Conservation (phyloP, 1,140 invertebrate genomes). For the Drosophila fuyamai region DNA sequence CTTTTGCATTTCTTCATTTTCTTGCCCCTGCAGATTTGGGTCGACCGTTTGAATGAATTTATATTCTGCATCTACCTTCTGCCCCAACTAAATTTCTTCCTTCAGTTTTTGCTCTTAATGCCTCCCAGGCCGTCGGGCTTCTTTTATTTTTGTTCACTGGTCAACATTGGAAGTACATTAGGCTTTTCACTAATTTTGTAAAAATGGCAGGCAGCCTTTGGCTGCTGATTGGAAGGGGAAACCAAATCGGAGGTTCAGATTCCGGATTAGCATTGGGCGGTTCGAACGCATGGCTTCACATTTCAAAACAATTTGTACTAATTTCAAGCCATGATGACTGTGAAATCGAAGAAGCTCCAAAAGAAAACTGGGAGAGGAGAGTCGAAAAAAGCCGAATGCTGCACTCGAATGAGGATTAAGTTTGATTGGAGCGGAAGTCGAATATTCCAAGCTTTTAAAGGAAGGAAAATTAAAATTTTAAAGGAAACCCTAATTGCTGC, state of each 20-base stretch:
- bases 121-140: not conserved
- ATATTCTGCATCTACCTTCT: constrained; percentile 28
- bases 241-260: constrained; percentile 17
- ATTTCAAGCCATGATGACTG: constrained; percentile 35
- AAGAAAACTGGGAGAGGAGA: not conserved
- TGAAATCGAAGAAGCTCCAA: constrained; percentile 8
- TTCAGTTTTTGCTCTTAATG: constrained; percentile 16
- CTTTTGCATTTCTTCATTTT: constrained; percentile 69
- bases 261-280: constrained; percentile 23
- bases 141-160: constrained; percentile 19
- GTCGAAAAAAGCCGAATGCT: not conserved
- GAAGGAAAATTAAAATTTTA: not conserved
- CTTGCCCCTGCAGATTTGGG: constrained; percentile 39
- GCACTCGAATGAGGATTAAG: constrained; percentile 10
- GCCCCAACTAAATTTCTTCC: constrained; percentile 10
- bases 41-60: constrained; percentile 38
- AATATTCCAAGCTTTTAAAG: not conserved
- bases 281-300: constrained; percentile 30
- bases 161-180: constrained; percentile 60
- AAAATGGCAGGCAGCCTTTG: constrained; percentile 22
- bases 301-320: constrained; percentile 53
- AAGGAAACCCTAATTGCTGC: not conserved
- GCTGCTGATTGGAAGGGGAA: constrained; percentile 30
- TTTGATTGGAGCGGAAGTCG: constrained; percentile 3
- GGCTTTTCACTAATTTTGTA: constrained; percentile 55